Evolutionary conservation across 2,888 invertebrate species (phyloP), one percentile per base, ranked within the genome.

Genomic region (Synergus itoensis): DNA sequence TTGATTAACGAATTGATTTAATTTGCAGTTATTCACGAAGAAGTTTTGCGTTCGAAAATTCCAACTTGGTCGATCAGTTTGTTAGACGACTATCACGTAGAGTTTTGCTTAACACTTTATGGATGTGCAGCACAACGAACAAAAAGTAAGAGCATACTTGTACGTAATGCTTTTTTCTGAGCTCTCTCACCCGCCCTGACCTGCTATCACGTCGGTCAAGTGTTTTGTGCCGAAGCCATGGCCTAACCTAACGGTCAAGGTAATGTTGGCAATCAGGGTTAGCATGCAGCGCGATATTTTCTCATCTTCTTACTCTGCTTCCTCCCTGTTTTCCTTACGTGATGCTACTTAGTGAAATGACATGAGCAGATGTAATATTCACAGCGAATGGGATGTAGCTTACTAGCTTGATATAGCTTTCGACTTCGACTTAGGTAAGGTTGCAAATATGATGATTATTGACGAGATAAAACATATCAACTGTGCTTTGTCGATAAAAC

Each of bases 121-220:
- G 82, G 60, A 78, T 79, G 80, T 81, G 81, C 80, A 77, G 53
- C n/a, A 53, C 12, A 8, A 53, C n/a, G 16, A 18, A 18, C 5
- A 9, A 43, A 65, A 18, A 41, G 43, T 65, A n/a, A 43, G 41
- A 16, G 40, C 40, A 67, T 21, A 41, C 36, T 40, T 16, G 14
- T 16, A 48, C 16, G 14, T 48, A 14, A 48, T 45, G 43, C 21
- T 28, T 48, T 69, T 48, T 69, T 48, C 16, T 4, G 14, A 67
- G 45, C 21, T 16, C 8, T 43, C 43, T 65, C 45, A 69, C 45
- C 67, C 28, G 45, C 67, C 28, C 67, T 69, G 67, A 69, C 67
- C 67, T 45, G 67, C 67, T 69, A 73, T 73, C 73, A 73, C 73
- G 48, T 53, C 48, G 73, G 73, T 73, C 73, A 73, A 73, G 73